These are phyloP conservation scores for Tragelaphus imberbis DNA, from an alignment of 2,113 vertebrate species.

Conservation along the genomic window DNA sequence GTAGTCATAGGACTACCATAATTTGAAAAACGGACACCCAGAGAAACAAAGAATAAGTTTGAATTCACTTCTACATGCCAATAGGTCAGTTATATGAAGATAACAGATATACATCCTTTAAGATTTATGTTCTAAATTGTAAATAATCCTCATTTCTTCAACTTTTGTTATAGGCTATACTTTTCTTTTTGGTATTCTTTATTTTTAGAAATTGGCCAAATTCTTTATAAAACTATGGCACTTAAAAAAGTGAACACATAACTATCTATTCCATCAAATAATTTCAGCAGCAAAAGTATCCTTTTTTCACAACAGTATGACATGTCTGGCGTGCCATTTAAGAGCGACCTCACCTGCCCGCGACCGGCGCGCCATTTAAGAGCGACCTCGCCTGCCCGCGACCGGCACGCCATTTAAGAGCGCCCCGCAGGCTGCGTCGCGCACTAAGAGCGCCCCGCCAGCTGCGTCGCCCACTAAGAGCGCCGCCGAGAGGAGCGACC, in stretches of 20 bases:
- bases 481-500: too few species aligned
- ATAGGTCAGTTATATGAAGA: neutral
- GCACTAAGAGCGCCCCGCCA: too few species aligned
- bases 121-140: neutral
- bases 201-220: neutral
- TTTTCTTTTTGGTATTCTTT: neutral
- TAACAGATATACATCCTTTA: neutral
- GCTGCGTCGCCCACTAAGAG: too few species aligned
- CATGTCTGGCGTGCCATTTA: too few species aligned
- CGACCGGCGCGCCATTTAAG: too few species aligned
- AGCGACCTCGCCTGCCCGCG: too few species aligned
- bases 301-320: neutral
- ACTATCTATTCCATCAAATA: neutral
- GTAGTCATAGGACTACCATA: neutral
- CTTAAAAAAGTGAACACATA: neutral
- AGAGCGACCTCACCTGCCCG: too few species aligned
- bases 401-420: too few species aligned
- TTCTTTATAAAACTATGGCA: neutral
- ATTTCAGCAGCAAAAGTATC: neutral
- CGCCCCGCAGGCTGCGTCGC: too few species aligned
- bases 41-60: neutral
- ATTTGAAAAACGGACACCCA: neutral
- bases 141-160: neutral
- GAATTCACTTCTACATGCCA: neutral
- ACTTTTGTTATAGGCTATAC: neutral